A percentile compares a stretch with the other conserved stretches of the same genome.
phyloP scores from a whole-genome alignment of 2,113 vertebrate genomes.

The Gadus chalcogrammus region DNA sequence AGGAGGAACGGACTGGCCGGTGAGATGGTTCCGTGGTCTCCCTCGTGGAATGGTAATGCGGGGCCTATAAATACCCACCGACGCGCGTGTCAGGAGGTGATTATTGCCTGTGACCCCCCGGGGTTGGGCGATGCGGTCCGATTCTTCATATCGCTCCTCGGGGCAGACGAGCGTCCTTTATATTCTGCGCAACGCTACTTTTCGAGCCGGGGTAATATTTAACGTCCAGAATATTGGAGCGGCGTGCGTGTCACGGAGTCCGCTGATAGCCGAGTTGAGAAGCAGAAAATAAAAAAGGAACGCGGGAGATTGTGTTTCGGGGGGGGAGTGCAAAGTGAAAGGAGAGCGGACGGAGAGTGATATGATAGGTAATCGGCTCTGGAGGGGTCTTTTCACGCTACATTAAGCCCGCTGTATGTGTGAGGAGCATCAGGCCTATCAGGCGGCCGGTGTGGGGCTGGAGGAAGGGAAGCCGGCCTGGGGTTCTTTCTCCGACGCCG shows the following conservation, averaged over 20 bases:
- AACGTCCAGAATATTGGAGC: background rate
- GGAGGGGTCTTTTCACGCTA: slow-evolving; percentile 41
- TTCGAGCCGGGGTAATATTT: no score
- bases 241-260: slow-evolving; percentile 30
- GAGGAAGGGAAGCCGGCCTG: slow-evolving; percentile 12
- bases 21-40: slow-evolving; percentile 41
- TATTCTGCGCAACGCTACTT: no score
- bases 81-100: slow-evolving; percentile 74
- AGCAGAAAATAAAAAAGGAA: slow-evolving; percentile 16
- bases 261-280: background rate
- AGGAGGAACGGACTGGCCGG: slow-evolving; percentile 75
- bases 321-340: slow-evolving; percentile 38
- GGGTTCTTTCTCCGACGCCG: slow-evolving; percentile 25
- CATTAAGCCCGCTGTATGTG: slow-evolving; percentile 36
- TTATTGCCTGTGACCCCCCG: slow-evolving; percentile 73
- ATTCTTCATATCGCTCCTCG: slow-evolving; percentile 67
- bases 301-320: slow-evolving; percentile 22
- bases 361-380: slow-evolving; percentile 49
- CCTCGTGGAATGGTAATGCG: no score
- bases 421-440: slow-evolving; percentile 32
- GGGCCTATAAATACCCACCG: slow-evolving; percentile 15
- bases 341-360: slow-evolving; percentile 43
- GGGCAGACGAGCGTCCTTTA: slow-evolving; percentile 55
- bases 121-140: slow-evolving; percentile 68
- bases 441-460: slow-evolving; percentile 30